Percentiles rank a stretch among this genome's conserved stretches.
phyloP scores from a whole-genome alignment of 2,888 invertebrate genomes.

The Muschampia plurimacula region DNA sequence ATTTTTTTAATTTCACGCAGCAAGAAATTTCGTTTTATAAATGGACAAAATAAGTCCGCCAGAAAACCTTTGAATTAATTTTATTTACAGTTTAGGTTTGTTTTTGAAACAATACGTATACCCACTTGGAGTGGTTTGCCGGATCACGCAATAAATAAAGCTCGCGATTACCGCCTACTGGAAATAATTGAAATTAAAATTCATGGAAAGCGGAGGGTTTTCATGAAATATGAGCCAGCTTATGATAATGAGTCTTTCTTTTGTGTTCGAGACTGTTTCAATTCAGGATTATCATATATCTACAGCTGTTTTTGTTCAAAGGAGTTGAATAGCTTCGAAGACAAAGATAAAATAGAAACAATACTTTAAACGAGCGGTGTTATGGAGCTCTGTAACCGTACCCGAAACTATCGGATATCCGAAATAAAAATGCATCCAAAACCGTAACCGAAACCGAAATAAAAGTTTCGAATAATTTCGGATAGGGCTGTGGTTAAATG shows the following conservation, averaged over 20 bases:
- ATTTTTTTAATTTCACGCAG: not conserved
- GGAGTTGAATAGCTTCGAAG: too few relatives aligned
- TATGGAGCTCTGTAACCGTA: too few relatives aligned
- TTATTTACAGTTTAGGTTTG: conserved; percentile 4
- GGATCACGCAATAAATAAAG: conserved; percentile 7
- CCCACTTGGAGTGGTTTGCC: conserved; percentile 1
- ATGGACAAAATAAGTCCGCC: not conserved
- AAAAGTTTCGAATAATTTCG: too few relatives aligned
- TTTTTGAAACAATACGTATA: conserved; percentile 29
- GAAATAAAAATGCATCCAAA: too few relatives aligned
- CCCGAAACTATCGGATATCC: too few relatives aligned
- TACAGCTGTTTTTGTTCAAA: not conserved
- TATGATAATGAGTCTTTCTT: not conserved
- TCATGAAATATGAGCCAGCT: not conserved
- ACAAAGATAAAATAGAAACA: not conserved
- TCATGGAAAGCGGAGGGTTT: conserved; percentile 33
- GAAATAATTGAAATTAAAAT: conserved; percentile 38
- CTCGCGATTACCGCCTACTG: not conserved
- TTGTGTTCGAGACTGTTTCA: not conserved
- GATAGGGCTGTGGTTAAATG: too few relatives aligned
- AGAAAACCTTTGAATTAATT: not conserved
- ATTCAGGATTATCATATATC: not conserved
- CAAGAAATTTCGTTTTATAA: not conserved
- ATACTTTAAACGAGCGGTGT: too few relatives aligned
- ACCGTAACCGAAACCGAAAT: too few relatives aligned